Evolutionary conservation across 2,113 vertebrate genomes (phyloP).

Genomic region (Grammomys surdaster): DNA sequence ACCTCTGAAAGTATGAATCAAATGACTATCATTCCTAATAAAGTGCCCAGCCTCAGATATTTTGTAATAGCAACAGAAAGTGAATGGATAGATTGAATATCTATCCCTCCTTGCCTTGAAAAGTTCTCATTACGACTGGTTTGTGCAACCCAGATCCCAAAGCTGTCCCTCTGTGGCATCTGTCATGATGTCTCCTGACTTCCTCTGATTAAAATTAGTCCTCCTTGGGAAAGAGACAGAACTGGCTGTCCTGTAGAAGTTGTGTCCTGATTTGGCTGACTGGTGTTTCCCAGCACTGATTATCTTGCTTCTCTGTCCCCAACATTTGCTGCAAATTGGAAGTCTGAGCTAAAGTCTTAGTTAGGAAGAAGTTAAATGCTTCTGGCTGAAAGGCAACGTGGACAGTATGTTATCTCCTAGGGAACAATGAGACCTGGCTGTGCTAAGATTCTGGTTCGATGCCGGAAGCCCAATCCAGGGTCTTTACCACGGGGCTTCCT

Average conservation of each 20-base stretch:
- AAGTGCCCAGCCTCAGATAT: background rate
- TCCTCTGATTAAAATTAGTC: background rate
- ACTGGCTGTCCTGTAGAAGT: background rate
- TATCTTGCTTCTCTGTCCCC: background rate
- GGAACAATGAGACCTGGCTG: background rate
- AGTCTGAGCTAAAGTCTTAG: background rate
- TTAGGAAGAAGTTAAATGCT: background rate
- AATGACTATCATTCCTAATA: background rate
- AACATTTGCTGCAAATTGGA: background rate
- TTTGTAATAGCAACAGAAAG: background rate
- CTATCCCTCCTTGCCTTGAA: background rate
- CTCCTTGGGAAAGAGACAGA: background rate
- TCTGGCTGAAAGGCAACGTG: background rate
- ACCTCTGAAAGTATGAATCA: background rate
- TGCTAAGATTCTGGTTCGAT: background rate
- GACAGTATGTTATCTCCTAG: background rate
- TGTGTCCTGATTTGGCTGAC: background rate
- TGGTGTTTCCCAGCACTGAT: background rate
- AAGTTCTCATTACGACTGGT: background rate
- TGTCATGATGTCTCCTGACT: background rate
- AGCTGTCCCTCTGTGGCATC: accelerated
- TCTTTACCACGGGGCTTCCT: background rate
- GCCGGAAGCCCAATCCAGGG: background rate
- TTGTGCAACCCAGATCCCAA: background rate
- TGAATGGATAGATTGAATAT: background rate